Conservation (phyloP, 2,888 invertebrate species). For the Apotomis capreana region DNA sequence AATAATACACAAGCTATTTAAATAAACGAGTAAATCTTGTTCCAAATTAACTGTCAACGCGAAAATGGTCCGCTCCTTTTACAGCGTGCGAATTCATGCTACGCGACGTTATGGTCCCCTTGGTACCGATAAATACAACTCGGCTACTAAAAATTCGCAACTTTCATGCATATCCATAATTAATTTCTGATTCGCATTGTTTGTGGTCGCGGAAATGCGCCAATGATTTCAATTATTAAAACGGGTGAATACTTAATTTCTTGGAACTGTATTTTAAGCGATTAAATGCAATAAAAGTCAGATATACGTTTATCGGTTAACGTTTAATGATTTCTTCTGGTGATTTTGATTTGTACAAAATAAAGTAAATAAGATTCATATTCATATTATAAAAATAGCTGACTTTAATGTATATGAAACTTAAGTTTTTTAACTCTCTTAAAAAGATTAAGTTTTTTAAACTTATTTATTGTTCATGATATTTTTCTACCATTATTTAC, state of each 20-base stretch:
- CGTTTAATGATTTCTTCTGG: neutral
- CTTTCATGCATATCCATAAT: constrained; percentile 39
- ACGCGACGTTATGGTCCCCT: constrained; percentile 25
- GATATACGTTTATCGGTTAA: neutral
- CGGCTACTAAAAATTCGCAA: constrained; percentile 32
- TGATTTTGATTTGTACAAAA: too few species aligned
- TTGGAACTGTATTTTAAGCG: neutral
- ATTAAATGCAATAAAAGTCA: neutral
- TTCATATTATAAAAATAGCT: too few species aligned
- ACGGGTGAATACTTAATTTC: constrained; percentile 16
- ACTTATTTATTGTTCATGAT: too few species aligned
- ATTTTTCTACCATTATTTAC: too few species aligned
- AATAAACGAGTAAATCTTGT: constrained; percentile 16
- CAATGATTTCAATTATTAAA: constrained; percentile 26
- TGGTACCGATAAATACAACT: constrained; percentile 33
- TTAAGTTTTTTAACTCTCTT: too few species aligned
- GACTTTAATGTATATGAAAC: too few species aligned
- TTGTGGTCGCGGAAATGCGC: constrained; percentile 12
- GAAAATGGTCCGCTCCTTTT: constrained; percentile 22
- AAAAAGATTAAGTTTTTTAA: too few species aligned
- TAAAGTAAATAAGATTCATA: too few species aligned
- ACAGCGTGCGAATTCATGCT: constrained; percentile 24
- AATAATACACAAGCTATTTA: constrained; percentile 9
- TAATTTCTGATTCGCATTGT: constrained; percentile 31
- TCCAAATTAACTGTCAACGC: constrained; percentile 26